Evolutionary conservation across 1,140 invertebrate species (phyloP), one percentile per base, ranked within the genome.

Genomic region (Tetragnatha versicolor): DNA sequence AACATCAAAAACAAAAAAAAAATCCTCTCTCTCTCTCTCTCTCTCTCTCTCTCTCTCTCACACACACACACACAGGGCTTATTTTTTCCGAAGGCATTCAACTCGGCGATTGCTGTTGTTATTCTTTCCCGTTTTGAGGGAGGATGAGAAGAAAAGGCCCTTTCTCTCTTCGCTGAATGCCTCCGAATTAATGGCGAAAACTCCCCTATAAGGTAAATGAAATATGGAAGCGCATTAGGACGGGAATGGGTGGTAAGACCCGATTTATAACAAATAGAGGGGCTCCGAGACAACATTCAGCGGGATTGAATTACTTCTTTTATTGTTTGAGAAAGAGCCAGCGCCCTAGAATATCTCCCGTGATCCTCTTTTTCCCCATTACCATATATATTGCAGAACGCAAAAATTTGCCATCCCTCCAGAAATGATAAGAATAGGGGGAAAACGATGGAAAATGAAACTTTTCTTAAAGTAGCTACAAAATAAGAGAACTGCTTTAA

Each of bases 331-430:
- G 55, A 31, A 53, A 22, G 10, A n/a, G 20, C 12, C 9, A 9
- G 14, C 61, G 61, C 17, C 31, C 20, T 42, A 65, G 42, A 65
- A 65, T 65, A 35, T 65, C 61, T 65, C 60, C 42, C 35, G 55
- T 58, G 55, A 58, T 58, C 35, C 55, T n/a, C n/a, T n/a, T 14
- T 51, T 9, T 70, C 20, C 9, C 68, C 31, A 70, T 70, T 70
- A 70, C 68, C 68, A 70, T 70, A 70, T 70, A 70, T 70, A 70
- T 70, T 70, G 68, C 45, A 27, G 68, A 39, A n/a, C n/a, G 37
- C 39, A 37, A 49, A 66, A 66, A 55, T 70, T 70, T 70, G 31
- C 68, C 33, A 51, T n/a, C 45, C 25, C 42, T 6, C n/a, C 17
- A 51, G 22, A 55, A 39, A 70, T 70, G 68, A 70, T 70, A 70